These are phyloP conservation scores for Enchytraeus crypticus DNA, from an alignment of 2,888 invertebrate genomes.

Conservation along the genomic window DNA sequence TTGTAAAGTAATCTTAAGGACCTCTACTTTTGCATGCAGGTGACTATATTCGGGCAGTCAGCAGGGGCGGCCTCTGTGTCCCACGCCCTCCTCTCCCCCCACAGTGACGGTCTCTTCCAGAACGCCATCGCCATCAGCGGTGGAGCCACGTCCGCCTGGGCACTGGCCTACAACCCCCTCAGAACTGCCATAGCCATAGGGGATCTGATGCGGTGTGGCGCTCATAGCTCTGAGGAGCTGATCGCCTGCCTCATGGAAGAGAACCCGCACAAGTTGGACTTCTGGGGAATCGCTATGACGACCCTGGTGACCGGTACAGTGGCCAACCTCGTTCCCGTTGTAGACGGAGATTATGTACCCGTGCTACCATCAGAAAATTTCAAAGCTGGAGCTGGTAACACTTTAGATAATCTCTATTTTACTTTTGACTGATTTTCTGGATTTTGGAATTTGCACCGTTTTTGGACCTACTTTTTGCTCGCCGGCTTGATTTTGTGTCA, in stretches of 20 bases:
- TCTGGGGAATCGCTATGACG: constrained; percentile 10
- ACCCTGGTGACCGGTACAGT: neutral
- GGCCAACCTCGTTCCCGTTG: constrained; percentile 18
- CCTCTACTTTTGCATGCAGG: too few relatives aligned
- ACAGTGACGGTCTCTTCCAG: constrained; percentile 14
- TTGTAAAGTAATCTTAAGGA: too few relatives aligned
- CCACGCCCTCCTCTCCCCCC: constrained; percentile 16
- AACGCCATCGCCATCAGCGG: constrained; percentile 20
- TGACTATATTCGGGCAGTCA: constrained; percentile 22
- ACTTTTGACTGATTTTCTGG: too few relatives aligned
- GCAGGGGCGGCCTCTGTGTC: constrained; percentile 20
- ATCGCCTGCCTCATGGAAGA: constrained; percentile 12
- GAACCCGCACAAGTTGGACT: constrained; percentile 18
- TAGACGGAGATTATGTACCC: constrained; percentile 21
- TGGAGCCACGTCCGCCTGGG: constrained; percentile 7
- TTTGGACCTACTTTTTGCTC: too few relatives aligned
- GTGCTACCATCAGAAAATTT: constrained; percentile 7
- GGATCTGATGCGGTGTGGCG: constrained; percentile 8
- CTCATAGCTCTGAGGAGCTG: constrained; percentile 10
- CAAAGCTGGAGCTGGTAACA: constrained; percentile 9
- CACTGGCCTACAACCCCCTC: constrained; percentile 2
- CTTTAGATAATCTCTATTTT: too few relatives aligned
- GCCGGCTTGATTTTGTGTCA: too few relatives aligned
- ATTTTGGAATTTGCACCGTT: too few relatives aligned
- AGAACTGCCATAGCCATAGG: constrained; percentile 9